Evolutionary conservation across 1,140 invertebrate genomes (phyloP), one percentile per base, ranked within the genome.

Genomic region (Bicyclus anynana): DNA sequence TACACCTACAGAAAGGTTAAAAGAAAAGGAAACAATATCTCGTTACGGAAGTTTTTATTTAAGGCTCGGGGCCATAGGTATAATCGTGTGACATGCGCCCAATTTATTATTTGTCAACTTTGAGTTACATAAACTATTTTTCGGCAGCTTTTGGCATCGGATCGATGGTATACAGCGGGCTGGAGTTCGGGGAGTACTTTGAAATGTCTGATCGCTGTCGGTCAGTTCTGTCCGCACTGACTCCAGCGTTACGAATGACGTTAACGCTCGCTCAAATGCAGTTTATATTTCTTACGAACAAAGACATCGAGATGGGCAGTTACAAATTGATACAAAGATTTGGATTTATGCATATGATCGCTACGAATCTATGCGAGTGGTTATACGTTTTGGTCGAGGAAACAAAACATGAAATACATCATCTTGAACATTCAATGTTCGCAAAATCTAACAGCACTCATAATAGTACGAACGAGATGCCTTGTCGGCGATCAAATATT

Each of bases 291-390:
- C 87, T 93, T n/a, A 93, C 92, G 63, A 92, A 92, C 56, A 92
- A 89, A 64, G 91, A 94, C 76, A 91, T 94, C 62, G 90, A 91
- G 60, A 80, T 92, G 13, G 90, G 91, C 18, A 90, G 89, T 46
- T 91, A 93, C 71, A 91, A 91, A 58, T 89, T 93, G 12, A 87
- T 94, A 21, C 93, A 94, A 21, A 91, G 94, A 72, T 94, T 96
- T 67, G 94, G 94, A 29, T 89, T 95, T 47, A 95, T 96, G 94
- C 95, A 96, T 73, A 93, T 95, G 93, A 93, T 95, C 40, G 94
- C 94, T 2, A 95, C 94, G 3, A 95, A 96, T 84, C 79, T 95
- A 3, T 95, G 94, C 80, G 94, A 95, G 67, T 96, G 95, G 94
- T 71, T 95, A 0, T 93, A 94, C 72, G 94, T 95, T n/a, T 84